Percentiles rank a stretch among this genome's conserved stretches.
Evolutionary conservation across 2,113 vertebrate species (phyloP).

Genomic region (Lates calcarifer): DNA sequence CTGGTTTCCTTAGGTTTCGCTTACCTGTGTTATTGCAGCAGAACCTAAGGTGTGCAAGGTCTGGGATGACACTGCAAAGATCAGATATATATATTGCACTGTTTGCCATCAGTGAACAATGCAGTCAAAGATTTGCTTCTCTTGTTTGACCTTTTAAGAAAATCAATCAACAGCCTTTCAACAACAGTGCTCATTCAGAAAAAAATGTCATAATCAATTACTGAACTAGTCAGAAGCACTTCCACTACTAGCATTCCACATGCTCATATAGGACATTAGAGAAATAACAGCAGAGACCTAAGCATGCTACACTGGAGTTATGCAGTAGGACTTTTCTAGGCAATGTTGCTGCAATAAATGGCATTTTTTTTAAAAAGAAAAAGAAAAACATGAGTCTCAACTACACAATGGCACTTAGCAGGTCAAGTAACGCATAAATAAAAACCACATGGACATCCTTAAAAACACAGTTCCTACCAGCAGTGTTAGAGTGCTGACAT

Average conservation of each 20-base stretch:
- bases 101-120: slow-evolving; percentile 97
- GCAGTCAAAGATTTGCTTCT: slow-evolving; percentile 90
- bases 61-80: slow-evolving; percentile 99
- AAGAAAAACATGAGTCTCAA: slow-evolving; percentile 41
- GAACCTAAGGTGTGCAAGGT: slow-evolving; percentile 99
- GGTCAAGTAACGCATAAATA: slow-evolving; percentile 32
- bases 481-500: slow-evolving; percentile 53
- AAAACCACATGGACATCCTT: slow-evolving; percentile 54
- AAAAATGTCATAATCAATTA: slow-evolving; percentile 54
- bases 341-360: slow-evolving; percentile 59
- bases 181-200: slow-evolving; percentile 78
- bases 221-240: slow-evolving; percentile 64
- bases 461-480: slow-evolving; percentile 62
- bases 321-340: slow-evolving; percentile 47
- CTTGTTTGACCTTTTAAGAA: slow-evolving; percentile 84
- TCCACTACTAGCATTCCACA: slow-evolving; percentile 73
- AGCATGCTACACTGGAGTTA: slow-evolving; percentile 75
- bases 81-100: slow-evolving; percentile 98
- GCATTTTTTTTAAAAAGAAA: slow-evolving; percentile 33
- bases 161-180: slow-evolving; percentile 93
- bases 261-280: slow-evolving; percentile 73
- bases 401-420: slow-evolving; percentile 69
- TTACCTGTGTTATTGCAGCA: slow-evolving; percentile 99
- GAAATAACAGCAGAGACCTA: slow-evolving; percentile 62
- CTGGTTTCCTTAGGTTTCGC: slow-evolving; percentile 95